Evolutionary conservation across 2,888 invertebrate genomes (phyloP), one percentile per base, ranked within the genome.

Genomic region (Lycaena phlaeas): DNA sequence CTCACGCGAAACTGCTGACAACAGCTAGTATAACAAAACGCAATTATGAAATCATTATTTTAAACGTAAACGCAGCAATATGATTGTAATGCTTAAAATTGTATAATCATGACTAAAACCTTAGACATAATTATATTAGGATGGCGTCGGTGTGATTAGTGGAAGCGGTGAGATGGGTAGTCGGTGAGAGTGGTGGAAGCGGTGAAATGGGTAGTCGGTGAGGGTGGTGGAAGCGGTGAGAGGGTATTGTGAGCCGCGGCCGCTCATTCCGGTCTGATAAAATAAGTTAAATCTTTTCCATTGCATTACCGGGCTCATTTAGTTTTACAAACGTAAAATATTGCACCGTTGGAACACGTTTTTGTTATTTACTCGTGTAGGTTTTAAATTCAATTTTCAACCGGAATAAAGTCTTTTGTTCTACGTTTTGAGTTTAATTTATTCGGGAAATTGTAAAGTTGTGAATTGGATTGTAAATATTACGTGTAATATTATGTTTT

Each of bases 221-320:
- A n/a, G n/a, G n/a, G 5, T 22, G 22, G 22, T 22, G 34, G 34
- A 9, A 4, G 28, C 14, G 12, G 28, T 11, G 9, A 17, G 15
- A 15, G 28, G 14, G 11, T 3, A 28, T 28, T 28, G n/a, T 7
- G 28, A 12, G 1, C 15, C 6, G 17, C n/a, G n/a, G n/a, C 9
- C 30, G 30, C 30, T 17, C 4, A 14, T 1, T 4, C 18, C 18
- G n/a, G 10, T 12, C 18, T 18, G 34, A 34, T 34, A 34, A 34
- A 34, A 34, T 18, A 34, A 22, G 34, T 34, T 22, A 34, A 17
- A 34, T 12, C 34, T 18, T 22, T 34, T 34, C 22, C 12, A 18
- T 34, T 34, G 22, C 34, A 34, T 22, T 34, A 17, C 22, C 5
- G 9, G 12, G 34, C 22, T 34, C 34, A 34, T 34, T 34, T 34